Evolutionary conservation across 2,888 invertebrate species (phyloP), one percentile per base, ranked within the genome.

Genomic region (Iselma pallidipennis): DNA sequence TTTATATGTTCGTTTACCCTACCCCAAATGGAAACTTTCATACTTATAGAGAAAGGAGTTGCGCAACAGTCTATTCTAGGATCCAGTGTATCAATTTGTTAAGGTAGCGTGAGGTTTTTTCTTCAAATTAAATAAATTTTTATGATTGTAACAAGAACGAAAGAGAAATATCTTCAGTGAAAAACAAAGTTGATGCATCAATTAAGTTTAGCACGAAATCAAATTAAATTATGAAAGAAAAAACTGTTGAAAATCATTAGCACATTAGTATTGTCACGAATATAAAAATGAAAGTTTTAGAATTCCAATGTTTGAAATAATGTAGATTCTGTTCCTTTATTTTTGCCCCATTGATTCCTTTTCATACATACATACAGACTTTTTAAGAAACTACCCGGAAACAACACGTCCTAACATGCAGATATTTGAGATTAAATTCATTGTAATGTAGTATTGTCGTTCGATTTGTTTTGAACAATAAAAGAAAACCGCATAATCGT

Each of bases 351-450:
- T 37, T 37, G 4, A 16, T 37, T 37, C 19, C 9, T 16, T 7
- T 16, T 37, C 19, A 37, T 16, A 37, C 14, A n/a, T n/a, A n/a
- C n/a, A n/a, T n/a, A n/a, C n/a, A n/a, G n/a, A n/a, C 3, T 37
- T 19, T 16, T 9, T 14, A 6, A 16, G 7, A 16, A 7, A 2
- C 16, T 16, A 16, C 16, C 16, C 37, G 10, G 37, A 16, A 37
- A 6, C 37, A 29, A 29, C 2, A n/a, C 66, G 66, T 66, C 68
- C 65, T 65, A 62, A 67, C 66, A 66, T 70, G 63, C 57, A 52
- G 60, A 63, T 66, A 63, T 62, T 66, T 55, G 59, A 66, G 64
- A 70, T 71, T 69, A 71, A 69, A 68, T 67, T 65, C 60, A 51
- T 23, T 66, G 62, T 66, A 65, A 66, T 61, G 55, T 50, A n/a